A percentile compares a stretch with the other conserved stretches of the same genome.
Conservation (phyloP, 2,888 invertebrate genomes). For the Cordilura impudica region DNA sequence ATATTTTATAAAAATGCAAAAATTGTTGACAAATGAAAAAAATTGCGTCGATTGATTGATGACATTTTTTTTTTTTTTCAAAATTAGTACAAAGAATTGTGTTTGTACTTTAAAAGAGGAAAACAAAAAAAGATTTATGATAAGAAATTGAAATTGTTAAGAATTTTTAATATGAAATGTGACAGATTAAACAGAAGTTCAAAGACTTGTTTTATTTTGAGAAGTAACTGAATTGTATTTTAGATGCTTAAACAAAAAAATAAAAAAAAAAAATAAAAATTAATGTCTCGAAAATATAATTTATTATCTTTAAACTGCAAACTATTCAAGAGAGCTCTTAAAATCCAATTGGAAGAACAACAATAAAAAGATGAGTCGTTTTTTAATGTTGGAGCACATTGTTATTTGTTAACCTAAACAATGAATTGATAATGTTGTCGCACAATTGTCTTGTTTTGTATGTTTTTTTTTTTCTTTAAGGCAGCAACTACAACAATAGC, state of each 20-base stretch:
- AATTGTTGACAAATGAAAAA: conserved; percentile 31
- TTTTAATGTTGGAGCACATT: conserved; percentile 33
- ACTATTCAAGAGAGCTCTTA: neutral
- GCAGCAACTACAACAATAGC: neutral
- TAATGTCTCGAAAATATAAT: conserved; percentile 73
- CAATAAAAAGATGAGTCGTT: conserved; percentile 40
- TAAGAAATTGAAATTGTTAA: conserved; percentile 41
- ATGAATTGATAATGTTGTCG: conserved; percentile 58
- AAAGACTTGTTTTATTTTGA: conserved; percentile 32
- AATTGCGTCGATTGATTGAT: conserved; percentile 50
- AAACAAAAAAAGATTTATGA: conserved; percentile 26
- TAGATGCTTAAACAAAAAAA: neutral
- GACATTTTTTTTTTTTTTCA: conserved; percentile 33
- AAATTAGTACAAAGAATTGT: conserved; percentile 47
- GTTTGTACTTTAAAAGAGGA: conserved; percentile 11
- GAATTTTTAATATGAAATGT: conserved; percentile 23
- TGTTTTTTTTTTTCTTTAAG: conserved; percentile 5
- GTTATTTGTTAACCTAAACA: conserved; percentile 26
- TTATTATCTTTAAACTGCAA: conserved; percentile 50
- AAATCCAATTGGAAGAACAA: conserved; percentile 53
- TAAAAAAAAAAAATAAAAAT: conserved; percentile 54
- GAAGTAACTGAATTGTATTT: neutral
- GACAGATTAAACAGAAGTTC: conserved; percentile 55
- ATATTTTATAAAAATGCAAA: conserved; percentile 24
- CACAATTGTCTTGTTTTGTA: conserved; percentile 40